Evolutionary conservation across 1,140 invertebrate genomes (phyloP).

Genomic region (Daktulosphaira vitifoliae): DNA sequence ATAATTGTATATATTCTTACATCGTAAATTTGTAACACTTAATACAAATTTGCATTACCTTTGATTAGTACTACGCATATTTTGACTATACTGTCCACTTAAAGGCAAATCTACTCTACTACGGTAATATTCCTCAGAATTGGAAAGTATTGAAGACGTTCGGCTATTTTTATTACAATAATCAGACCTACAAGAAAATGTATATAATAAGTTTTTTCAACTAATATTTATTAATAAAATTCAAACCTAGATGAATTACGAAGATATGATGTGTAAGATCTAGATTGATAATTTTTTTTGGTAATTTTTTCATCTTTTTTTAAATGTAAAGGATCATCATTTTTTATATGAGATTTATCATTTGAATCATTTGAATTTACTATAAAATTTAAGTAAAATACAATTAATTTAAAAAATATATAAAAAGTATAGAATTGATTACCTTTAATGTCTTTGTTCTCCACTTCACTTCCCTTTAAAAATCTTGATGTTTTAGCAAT

Average conservation of each 20-base stretch:
- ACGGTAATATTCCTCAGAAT: constrained; percentile 11
- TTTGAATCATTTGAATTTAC: constrained; percentile 7
- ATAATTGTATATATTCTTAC: not conserved
- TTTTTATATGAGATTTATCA: not conserved
- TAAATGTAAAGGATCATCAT: not conserved
- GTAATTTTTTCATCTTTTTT: not conserved
- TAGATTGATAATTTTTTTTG: not conserved
- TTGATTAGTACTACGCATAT: not conserved
- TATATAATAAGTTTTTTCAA: not conserved
- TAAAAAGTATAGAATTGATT: not conserved
- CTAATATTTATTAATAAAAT: too few species aligned
- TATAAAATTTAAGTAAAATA: not conserved
- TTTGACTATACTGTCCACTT: not conserved
- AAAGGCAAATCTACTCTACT: not conserved
- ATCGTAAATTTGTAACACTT: not conserved
- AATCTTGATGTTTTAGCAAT: constrained; percentile 5
- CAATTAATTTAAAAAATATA: not conserved
- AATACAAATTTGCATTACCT: not conserved
- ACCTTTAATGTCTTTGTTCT: constrained; percentile 14
- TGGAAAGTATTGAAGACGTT: not conserved
- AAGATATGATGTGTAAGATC: not conserved
- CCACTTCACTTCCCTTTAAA: constrained; percentile 2
- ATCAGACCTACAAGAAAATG: not conserved
- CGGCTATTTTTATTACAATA: constrained; percentile 9
- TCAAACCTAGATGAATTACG: constrained; percentile 2